Conservation (phyloP, 1,140 invertebrate genomes). For the Marisa cornuarietis region DNA sequence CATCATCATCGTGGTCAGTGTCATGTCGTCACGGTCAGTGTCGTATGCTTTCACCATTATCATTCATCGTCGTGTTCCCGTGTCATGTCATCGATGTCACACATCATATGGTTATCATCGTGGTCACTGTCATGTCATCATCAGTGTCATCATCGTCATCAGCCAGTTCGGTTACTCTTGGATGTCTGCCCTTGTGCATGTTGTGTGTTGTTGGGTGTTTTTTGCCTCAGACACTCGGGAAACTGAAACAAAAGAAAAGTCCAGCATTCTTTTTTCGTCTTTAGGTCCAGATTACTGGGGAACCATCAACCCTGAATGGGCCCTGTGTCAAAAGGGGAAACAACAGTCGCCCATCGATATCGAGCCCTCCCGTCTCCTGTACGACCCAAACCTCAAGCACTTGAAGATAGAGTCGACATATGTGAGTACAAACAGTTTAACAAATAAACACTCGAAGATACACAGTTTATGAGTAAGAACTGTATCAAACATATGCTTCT, state of each 20-base stretch:
- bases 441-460: neutral
- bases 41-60: neutral
- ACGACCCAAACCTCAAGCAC: conserved; percentile 89
- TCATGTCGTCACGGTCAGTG: too few relatives aligned
- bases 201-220: neutral
- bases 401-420: conserved; percentile 91
- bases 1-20: too few relatives aligned
- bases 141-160: too few relatives aligned
- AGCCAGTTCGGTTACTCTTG: neutral
- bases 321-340: conserved; percentile 91
- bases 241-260: neutral
- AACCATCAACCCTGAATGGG: conserved; percentile 95
- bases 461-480: too few relatives aligned
- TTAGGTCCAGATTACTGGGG: conserved; percentile 97
- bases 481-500: too few relatives aligned
- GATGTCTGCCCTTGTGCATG: neutral
- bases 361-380: conserved; percentile 89
- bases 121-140: too few relatives aligned
- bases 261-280: conserved; percentile 23
- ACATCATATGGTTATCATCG: too few relatives aligned
- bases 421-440: conserved; percentile 71
- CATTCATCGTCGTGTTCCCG: too few relatives aligned
- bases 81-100: too few relatives aligned
- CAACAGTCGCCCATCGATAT: conserved; percentile 96
- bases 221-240: too few relatives aligned